Conservation (phyloP, 1,140 invertebrate genomes). For the Trichomalopsis sarcophagae region DNA sequence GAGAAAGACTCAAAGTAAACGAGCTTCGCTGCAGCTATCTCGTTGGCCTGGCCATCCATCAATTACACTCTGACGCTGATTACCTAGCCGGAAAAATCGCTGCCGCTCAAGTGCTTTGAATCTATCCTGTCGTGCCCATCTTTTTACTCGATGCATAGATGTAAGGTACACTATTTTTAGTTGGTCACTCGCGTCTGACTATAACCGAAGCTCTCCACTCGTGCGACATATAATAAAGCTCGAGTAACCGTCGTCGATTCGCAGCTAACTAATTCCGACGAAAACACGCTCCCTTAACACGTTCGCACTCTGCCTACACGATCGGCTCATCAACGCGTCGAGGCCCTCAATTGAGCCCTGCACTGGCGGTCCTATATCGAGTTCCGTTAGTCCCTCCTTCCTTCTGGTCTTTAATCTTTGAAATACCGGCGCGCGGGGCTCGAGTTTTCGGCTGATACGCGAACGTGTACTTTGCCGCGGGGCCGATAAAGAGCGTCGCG, state of each 20-base stretch:
- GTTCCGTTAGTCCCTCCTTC: too few species aligned
- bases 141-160: too few species aligned
- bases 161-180: too few species aligned
- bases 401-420: neutral
- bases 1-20: conserved; percentile 3
- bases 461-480: neutral
- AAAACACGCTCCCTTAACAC: too few species aligned
- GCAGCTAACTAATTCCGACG: too few species aligned
- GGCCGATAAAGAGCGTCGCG: neutral
- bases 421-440: neutral
- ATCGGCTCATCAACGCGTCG: neutral
- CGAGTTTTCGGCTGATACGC: neutral
- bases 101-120: neutral
- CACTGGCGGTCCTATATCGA: too few species aligned
- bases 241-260: too few species aligned
- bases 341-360: too few species aligned
- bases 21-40: neutral
- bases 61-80: conserved; percentile 7
- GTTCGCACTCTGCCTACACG: too few species aligned
- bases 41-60: neutral
- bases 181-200: too few species aligned
- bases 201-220: too few species aligned
- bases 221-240: too few species aligned
- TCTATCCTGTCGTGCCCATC: neutral
- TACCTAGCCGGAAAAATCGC: neutral